These are phyloP conservation scores for Micromesistius poutassou DNA, from an alignment of 2,797 vertebrate species.

Conservation along the genomic window DNA sequence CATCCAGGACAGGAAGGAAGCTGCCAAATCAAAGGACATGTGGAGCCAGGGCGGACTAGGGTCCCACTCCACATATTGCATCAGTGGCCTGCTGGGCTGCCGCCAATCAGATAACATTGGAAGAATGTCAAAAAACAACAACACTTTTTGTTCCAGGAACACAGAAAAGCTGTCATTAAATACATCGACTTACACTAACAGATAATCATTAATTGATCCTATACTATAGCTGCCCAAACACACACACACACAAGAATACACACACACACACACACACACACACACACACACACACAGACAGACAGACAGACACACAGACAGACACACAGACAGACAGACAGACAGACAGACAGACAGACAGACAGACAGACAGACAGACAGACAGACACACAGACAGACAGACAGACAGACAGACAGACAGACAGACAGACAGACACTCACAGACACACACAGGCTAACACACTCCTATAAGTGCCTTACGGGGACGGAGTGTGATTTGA, in stretches of 20 bases:
- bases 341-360: slow-evolving; percentile 3
- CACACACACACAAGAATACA: slow-evolving; percentile 9
- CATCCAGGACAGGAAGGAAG: no score
- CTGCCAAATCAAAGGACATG: no score
- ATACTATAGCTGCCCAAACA: not conserved
- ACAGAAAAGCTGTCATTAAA: not conserved
- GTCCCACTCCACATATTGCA: no score
- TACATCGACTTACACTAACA: slow-evolving; percentile 5
- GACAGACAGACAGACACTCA: slow-evolving; percentile 2
- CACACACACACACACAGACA: slow-evolving; percentile 8
- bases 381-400: slow-evolving; percentile 6
- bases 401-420: slow-evolving; percentile 18
- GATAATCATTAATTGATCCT: not conserved
- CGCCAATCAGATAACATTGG: no score
- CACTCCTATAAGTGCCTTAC: slow-evolving; percentile 55
- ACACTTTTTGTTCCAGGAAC: not conserved
- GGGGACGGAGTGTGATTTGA: slow-evolving; percentile 66
- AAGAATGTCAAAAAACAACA: not conserved
- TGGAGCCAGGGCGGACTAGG: no score
- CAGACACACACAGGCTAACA: slow-evolving; percentile 30
- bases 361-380: slow-evolving; percentile 4
- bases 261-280: not conserved
- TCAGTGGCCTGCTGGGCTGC: no score
- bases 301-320: slow-evolving; percentile 3
- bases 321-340: not conserved